Evolutionary conservation across 2,888 invertebrate species (phyloP).

Genomic region (Heteropelma amictum): DNA sequence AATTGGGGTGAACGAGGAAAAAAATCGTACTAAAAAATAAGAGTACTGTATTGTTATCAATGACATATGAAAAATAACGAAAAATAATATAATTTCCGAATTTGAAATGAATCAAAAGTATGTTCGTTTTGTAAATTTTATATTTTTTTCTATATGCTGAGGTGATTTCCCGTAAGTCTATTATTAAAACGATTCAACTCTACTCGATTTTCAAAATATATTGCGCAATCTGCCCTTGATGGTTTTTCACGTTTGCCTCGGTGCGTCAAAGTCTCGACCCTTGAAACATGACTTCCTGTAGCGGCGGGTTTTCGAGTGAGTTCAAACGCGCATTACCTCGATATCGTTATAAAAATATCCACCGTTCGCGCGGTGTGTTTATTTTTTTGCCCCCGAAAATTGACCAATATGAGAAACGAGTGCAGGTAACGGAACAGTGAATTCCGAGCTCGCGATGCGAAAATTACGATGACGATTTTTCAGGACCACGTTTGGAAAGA

Average conservation of each 20-base stretch:
- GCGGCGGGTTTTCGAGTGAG: not conserved
- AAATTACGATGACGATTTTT: not conserved
- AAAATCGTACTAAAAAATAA: no score
- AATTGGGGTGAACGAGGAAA: no score
- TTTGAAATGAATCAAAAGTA: no score
- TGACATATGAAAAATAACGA: no score
- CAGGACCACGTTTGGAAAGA: no score
- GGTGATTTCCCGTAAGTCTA: no score
- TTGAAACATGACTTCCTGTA: constrained; percentile 46
- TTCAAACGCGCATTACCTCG: constrained; percentile 23
- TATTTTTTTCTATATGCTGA: not conserved
- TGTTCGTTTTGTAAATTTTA: not conserved
- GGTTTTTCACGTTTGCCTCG: constrained; percentile 23
- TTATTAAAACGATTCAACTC: not conserved
- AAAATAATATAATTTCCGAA: no score
- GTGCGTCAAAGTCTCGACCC: constrained; percentile 50
- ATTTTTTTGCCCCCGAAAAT: not conserved
- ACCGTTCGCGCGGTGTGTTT: not conserved
- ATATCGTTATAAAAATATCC: constrained; percentile 13
- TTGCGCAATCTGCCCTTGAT: constrained; percentile 28
- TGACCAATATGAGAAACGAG: constrained; percentile 6
- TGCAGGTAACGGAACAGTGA: not conserved
- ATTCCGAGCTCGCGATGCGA: not conserved
- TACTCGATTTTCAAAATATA: constrained; percentile 9
- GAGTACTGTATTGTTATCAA: no score